phyloP scores from a whole-genome alignment of 2,113 vertebrate genomes.

The Hydrochoerus hydrochaeris region DNA sequence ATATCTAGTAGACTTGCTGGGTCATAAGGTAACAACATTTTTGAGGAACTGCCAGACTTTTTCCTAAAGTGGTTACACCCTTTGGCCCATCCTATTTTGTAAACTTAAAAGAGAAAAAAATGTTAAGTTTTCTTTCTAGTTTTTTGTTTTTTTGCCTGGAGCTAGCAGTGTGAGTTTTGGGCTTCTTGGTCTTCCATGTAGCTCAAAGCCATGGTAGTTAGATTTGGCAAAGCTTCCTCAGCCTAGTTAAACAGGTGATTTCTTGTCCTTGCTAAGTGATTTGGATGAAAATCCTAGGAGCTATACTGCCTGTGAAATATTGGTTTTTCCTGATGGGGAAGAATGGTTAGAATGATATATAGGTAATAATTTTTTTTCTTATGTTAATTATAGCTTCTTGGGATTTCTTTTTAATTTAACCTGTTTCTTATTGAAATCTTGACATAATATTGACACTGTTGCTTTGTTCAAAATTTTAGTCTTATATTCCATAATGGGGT shows the following conservation, averaged over 20 bases:
- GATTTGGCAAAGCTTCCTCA: constrained; percentile 51
- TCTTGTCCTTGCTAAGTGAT: constrained; percentile 56
- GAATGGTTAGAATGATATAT: constrained; percentile 49
- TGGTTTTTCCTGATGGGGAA: constrained; percentile 30
- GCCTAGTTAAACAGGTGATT: constrained; percentile 49
- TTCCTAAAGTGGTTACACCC: constrained; percentile 2
- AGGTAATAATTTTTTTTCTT: constrained; percentile 54
- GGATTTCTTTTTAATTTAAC: constrained; percentile 52
- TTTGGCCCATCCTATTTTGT: constrained; percentile 53
- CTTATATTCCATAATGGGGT: constrained; percentile 26
- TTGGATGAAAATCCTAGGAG: constrained; percentile 62
- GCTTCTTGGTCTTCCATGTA: constrained; percentile 27
- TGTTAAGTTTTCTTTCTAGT: constrained; percentile 26
- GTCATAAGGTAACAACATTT: constrained; percentile 57
- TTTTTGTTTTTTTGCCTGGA: constrained; percentile 28
- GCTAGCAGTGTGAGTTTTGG: background rate
- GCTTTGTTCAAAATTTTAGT: constrained; percentile 45
- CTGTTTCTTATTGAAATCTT: constrained; percentile 55
- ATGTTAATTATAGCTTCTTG: constrained; percentile 56
- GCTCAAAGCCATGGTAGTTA: constrained; percentile 39
- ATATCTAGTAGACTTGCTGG: constrained; percentile 36
- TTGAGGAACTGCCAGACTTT: constrained; percentile 56
- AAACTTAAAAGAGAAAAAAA: constrained; percentile 57
- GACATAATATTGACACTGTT: constrained; percentile 50
- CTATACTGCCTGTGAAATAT: constrained; percentile 42